Base-by-base conservation (phyloP, 2,113 vertebrate species). In the Forbesichthys agassizii region DNA sequence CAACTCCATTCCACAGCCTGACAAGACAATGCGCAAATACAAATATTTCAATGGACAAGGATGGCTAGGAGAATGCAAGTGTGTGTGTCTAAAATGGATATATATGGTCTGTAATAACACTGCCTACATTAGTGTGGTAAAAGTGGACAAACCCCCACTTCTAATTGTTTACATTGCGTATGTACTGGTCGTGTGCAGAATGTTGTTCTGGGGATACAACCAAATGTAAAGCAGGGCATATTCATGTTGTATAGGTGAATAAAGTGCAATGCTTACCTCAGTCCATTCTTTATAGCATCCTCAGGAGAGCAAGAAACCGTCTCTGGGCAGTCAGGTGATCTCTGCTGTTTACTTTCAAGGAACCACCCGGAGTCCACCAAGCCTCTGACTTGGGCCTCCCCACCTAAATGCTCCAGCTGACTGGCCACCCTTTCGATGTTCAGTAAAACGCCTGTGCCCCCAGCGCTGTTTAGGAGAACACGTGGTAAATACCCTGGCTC, bases 351-450 rank as follows among this genome's bases (percentile, higher is more conserved):
- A 64, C 89, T 92, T 55, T 94, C 92, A 48, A 95, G 84, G 77
- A 95, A 95, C 94, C 94, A 95, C 0, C 94, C 94, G 1, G 94
- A 95, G 76, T 95, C 94, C 18, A 94, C 93, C 14, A 94, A 85
- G 4, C 94, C 94, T 55, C 94, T 89, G 20, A 95, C 93, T 81
- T 94, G 94, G 60, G 90, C 86, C 59, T 94, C 92, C 0, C 89
- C 88, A 8, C 93, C 92, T 0, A 94, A 83, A 79, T 92, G 91
- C 78, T 85, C 86, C 74, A 94, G 82, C 66, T 93, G 93, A 76
- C 73, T 83, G 51, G 93, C 91, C 64, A 94, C 91, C 63, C 91
- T 88, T 68, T 94, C 93, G 10, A 95, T 90, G 85, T 95, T 94
- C 56, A 95, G 84, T 78, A 95, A 77, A 56, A 95, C 93, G 66